Base-by-base conservation (phyloP, 1,140 invertebrate genomes). In the Nylanderia fulva region DNA sequence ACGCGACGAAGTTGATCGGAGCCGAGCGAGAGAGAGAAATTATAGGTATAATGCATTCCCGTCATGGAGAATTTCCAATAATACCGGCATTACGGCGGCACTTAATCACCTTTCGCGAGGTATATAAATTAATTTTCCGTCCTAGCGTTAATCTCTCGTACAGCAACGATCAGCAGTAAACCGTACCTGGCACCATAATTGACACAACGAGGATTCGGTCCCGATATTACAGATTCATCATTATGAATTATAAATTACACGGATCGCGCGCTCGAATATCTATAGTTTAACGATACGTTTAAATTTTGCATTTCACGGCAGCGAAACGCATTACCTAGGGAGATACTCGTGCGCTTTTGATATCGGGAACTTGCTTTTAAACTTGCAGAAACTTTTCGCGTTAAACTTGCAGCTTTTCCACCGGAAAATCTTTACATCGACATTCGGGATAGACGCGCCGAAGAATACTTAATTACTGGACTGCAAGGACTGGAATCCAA, bases 81-180 rank as follows among this genome's bases (percentile, higher is more conserved):
- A 79, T 79, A 79, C 61, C 21, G 33, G 45, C 52, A 79, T 79
- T 68, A 66, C 33, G 21, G 61, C 33, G 33, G 76, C 76, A 79
- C 61, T 79, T 79, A 79, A 79, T 79, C 76, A 79, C 63, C 45
- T 79, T 79, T 79, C 76, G 76, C 63, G 48, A 36, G 76, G 45
- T 79, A 68, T 79, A 79, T 79, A 79, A 79, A 79, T 79, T 79
- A 79, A 79, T 79, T 79, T 79, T 68, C 76, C 76, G 21, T 79
- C 33, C 76, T 18, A 6, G 61, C 45, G 48, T 79, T 79, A 79
- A 79, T 79, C 61, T 56, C 76, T 56, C 76, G 15, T 68, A 39
- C 33, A 68, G 63, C 76, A 79, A 54, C 63, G 76, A 79, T 79
- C 76, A 68, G 29, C 76, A 68, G 48, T 68, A 79, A n/a, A 79